Base-by-base conservation (phyloP, 2,113 vertebrate species). In the Heterotis niloticus region DNA sequence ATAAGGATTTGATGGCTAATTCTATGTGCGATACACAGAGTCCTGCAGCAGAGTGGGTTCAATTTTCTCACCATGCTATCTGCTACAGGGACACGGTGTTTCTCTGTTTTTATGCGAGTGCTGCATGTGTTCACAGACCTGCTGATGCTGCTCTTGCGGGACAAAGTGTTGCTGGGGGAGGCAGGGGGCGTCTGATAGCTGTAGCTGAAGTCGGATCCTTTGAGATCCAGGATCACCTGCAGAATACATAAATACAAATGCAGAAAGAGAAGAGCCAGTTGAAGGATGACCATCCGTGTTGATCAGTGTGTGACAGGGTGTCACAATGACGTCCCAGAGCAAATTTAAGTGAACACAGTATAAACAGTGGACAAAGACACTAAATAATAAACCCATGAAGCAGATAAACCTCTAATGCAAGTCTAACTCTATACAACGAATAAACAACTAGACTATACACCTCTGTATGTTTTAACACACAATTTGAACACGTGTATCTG, bases 131-230 rank as follows among this genome's bases (percentile, higher is more conserved):
- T 24, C 7, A 4, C 57, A 13, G 68, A 94, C 94, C 94, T 95
- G 92, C 91, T 93, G 81, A 93, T 88, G 87, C 93, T 94, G 89
- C 93, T 91, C 86, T 92, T 94, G 81, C 94, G 91, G 64, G 94
- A 94, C 79, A 93, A 72, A 0, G 91, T 92, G 88, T 86, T 91
- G 44, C 91, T 90, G 0, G 94, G 94, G 62, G 94, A 95, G 0
- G 90, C 91, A 4, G 93, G 94, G 1, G 93, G 94, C 0, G 94
- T 94, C 88, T 95, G 94, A 60, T 93, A 94, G 9, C 85, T 84
- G 86, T 92, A 95, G 83, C 78, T 90, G 81, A 92, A 94, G 62
- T 95, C 93, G 0, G 93, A 93, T 71, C 91, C 88, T 79, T 95
- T 95, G 74, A 95, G 85, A 81, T 94, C 94, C 82, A 91, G 79